These are phyloP conservation scores for Agrotis puta DNA, from an alignment of 2,888 invertebrate genomes.

Conservation along the genomic window DNA sequence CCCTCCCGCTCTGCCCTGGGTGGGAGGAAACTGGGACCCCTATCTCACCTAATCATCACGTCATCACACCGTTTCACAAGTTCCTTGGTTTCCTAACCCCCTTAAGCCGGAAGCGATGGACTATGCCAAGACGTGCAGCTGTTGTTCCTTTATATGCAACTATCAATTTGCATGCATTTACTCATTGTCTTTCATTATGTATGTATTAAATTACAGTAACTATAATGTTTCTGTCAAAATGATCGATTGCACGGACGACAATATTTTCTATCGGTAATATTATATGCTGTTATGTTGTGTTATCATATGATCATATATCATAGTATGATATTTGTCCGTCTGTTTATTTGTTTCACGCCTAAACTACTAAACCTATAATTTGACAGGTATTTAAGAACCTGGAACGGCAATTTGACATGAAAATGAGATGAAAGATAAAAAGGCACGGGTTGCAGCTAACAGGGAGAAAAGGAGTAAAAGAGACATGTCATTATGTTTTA, in stretches of 20 bases:
- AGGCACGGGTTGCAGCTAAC: neutral
- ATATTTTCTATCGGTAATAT: conserved; percentile 1
- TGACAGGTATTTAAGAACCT: no score
- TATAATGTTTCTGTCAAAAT: conserved; percentile 9
- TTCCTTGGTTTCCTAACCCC: conserved; percentile 3
- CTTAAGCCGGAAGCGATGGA: conserved; percentile 11
- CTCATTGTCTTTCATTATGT: neutral
- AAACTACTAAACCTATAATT: neutral
- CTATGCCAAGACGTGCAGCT: conserved; percentile 20
- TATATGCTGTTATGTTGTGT: neutral
- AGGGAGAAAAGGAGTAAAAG: neutral
- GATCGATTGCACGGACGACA: conserved; percentile 15
- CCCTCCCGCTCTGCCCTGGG: no score
- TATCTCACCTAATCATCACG: no score
- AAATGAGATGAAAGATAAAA: neutral
- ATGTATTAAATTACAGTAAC: conserved; percentile 5
- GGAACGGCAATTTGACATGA: neutral
- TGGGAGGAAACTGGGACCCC: no score
- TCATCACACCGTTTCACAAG: neutral
- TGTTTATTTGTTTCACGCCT: neutral
- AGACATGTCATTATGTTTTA: no score
- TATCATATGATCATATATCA: neutral
- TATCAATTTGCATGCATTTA: conserved; percentile 21
- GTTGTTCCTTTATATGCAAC: neutral
- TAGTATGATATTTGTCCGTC: neutral